Conservation (phyloP, 2,888 invertebrate genomes). For the Eupithecia centaureata region DNA sequence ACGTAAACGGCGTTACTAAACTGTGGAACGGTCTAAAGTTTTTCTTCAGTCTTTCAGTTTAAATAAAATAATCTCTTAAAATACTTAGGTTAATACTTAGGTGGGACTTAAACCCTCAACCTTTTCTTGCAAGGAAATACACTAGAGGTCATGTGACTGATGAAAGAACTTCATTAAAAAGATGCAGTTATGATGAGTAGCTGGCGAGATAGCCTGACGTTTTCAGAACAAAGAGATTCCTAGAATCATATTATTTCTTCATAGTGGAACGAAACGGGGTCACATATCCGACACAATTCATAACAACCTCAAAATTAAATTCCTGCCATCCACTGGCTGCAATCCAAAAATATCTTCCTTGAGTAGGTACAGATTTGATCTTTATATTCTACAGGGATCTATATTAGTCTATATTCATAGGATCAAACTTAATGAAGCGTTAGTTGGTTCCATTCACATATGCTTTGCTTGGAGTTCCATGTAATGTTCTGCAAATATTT, state of each 20-base stretch:
- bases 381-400: neutral
- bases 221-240: neutral
- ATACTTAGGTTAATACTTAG: too few species aligned
- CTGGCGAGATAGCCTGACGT: neutral
- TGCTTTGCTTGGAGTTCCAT: neutral
- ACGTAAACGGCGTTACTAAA: too few species aligned
- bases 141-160: too few species aligned
- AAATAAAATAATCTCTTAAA: too few species aligned
- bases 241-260: neutral
- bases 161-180: too few species aligned
- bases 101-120: too few species aligned
- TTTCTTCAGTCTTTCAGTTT: too few species aligned
- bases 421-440: neutral
- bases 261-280: slow-evolving; percentile 12
- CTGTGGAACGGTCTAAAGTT: too few species aligned
- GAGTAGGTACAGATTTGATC: neutral
- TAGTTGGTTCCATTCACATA: neutral
- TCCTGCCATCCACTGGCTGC: neutral
- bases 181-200: neutral
- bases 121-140: too few species aligned
- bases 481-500: too few species aligned
- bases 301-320: slow-evolving; percentile 10
- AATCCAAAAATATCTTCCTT: slow-evolving; percentile 10
- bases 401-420: neutral
- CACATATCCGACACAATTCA: slow-evolving; percentile 14